phyloP scores from a whole-genome alignment of 2,888 invertebrate genomes.

The Xestia ashworthii region DNA sequence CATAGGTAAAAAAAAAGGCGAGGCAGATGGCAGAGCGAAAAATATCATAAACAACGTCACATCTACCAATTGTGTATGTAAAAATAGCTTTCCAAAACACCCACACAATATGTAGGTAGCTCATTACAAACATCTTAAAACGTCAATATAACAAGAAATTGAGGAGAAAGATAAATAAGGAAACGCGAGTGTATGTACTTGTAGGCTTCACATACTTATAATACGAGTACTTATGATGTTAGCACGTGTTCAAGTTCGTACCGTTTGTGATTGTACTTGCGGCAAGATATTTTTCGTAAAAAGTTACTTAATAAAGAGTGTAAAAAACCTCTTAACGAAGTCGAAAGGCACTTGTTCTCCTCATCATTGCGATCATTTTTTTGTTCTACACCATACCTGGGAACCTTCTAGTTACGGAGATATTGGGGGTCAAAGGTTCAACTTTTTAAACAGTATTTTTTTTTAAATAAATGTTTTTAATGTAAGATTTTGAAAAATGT shows the following conservation, averaged over 20 bases:
- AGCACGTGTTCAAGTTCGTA: not conserved
- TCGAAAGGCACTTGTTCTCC: too few relatives aligned
- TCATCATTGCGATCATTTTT: too few relatives aligned
- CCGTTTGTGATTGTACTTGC: not conserved
- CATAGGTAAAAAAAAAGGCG: not conserved
- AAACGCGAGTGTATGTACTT: not conserved
- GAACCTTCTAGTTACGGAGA: too few relatives aligned
- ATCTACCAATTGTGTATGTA: not conserved
- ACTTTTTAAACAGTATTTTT: too few relatives aligned
- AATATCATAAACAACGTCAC: not conserved
- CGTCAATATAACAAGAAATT: not conserved
- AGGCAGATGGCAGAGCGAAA: not conserved
- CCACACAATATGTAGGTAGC: not conserved
- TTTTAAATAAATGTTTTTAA: too few relatives aligned
- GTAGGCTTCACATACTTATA: slow-evolving; percentile 3
- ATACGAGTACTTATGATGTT: not conserved
- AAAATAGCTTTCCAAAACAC: not conserved
- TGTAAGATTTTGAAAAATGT: too few relatives aligned
- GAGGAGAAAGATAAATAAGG: slow-evolving; percentile 5
- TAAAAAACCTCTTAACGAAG: too few relatives aligned
- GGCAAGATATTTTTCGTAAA: too few relatives aligned
- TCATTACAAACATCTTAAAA: not conserved
- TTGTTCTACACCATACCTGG: too few relatives aligned
- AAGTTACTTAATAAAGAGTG: too few relatives aligned
- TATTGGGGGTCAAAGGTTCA: too few relatives aligned